A percentile compares a stretch with the other conserved stretches of the same genome.
phyloP scores from a whole-genome alignment of 1,140 invertebrate species.

The Dendrolimus punctatus region DNA sequence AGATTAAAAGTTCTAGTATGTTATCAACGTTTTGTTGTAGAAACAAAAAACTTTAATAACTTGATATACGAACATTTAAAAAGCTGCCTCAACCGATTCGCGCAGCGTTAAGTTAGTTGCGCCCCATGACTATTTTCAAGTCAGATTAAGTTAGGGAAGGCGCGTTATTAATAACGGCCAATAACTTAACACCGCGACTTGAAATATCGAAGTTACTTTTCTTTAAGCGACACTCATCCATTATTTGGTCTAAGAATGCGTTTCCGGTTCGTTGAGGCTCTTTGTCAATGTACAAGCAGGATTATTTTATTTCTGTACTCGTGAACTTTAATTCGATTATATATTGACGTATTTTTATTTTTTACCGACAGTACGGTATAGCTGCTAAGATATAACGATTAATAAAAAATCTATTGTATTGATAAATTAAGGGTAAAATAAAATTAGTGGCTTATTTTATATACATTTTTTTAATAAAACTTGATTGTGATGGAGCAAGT shows the following conservation, averaged over 20 bases:
- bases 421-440: too few species aligned
- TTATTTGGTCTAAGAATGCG: slow-evolving; percentile 60
- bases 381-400: neutral
- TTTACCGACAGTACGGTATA: slow-evolving; percentile 8
- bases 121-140: slow-evolving; percentile 33
- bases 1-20: too few species aligned
- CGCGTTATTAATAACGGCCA: slow-evolving; percentile 66
- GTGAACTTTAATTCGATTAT: slow-evolving; percentile 14
- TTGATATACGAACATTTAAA: too few species aligned
- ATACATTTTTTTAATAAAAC: too few species aligned
- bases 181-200: slow-evolving; percentile 59
- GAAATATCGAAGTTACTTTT: slow-evolving; percentile 67
- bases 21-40: too few species aligned
- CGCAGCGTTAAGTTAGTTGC: too few species aligned
- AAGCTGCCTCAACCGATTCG: too few species aligned
- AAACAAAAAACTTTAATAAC: too few species aligned
- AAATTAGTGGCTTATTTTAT: too few species aligned
- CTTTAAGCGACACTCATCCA: slow-evolving; percentile 64
- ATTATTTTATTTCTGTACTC: slow-evolving; percentile 35
- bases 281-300: slow-evolving; percentile 42
- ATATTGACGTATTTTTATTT: slow-evolving; percentile 14
- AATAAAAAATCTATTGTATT: too few species aligned
- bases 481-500: too few species aligned
- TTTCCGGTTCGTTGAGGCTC: slow-evolving; percentile 55
- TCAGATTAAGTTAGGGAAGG: slow-evolving; percentile 68